These are phyloP conservation scores for Arge pagana DNA, from an alignment of 2,888 invertebrate genomes.

Conservation along the genomic window DNA sequence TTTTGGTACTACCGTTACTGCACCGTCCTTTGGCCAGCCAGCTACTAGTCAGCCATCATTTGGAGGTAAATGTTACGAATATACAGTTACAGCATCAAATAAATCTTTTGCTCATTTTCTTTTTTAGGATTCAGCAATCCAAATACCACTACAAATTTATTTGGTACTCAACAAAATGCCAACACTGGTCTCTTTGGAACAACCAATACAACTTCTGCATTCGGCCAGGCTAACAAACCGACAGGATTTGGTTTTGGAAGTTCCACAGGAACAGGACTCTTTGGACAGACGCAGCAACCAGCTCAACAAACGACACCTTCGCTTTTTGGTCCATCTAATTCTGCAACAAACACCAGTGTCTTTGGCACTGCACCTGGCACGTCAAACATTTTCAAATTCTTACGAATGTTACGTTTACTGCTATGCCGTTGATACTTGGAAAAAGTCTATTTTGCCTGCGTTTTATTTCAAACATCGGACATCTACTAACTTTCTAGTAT, in stretches of 20 bases:
- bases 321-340: slow-evolving; percentile 60
- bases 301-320: slow-evolving; percentile 53
- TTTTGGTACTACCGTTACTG: slow-evolving; percentile 67
- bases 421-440: no score
- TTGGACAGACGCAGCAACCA: slow-evolving; percentile 63
- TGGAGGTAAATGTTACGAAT: slow-evolving; percentile 42
- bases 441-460: no score
- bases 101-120: slow-evolving; percentile 10
- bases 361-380: slow-evolving; percentile 53
- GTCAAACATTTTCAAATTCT: slow-evolving; percentile 30
- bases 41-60: slow-evolving; percentile 62
- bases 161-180: slow-evolving; percentile 61
- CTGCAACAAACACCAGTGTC: slow-evolving; percentile 58
- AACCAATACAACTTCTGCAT: slow-evolving; percentile 63
- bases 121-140: slow-evolving; percentile 53
- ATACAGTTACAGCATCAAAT: not conserved
- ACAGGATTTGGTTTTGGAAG: slow-evolving; percentile 68
- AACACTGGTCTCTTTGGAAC: slow-evolving; percentile 67
- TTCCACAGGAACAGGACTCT: slow-evolving; percentile 64
- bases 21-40: slow-evolving; percentile 70
- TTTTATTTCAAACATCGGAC: no score
- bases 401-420: slow-evolving; percentile 21
- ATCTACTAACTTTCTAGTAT: no score
- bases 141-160: slow-evolving; percentile 51
- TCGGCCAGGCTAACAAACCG: slow-evolving; percentile 66